These are phyloP conservation scores for Neolamprologus fasciatus DNA, from an alignment of 2,113 vertebrate species.

Conservation along the genomic window DNA sequence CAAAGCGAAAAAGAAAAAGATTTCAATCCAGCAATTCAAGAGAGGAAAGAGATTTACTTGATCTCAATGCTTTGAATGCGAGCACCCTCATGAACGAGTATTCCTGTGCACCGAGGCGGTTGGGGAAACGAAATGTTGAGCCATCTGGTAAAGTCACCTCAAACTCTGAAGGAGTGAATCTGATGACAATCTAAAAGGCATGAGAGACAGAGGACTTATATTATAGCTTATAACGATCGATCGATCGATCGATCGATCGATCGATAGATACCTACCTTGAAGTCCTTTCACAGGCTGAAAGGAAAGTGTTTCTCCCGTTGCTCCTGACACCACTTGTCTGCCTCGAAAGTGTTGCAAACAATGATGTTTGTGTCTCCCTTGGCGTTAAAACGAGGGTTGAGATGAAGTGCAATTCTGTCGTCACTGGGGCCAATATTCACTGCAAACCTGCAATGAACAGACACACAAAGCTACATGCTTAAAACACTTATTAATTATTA, in stretches of 20 bases:
- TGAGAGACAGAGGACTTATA: background rate
- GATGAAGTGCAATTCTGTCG: constrained; percentile 58
- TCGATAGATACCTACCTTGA: constrained; percentile 36
- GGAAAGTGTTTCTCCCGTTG: constrained; percentile 55
- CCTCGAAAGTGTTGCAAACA: constrained; percentile 70
- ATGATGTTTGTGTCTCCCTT: constrained; percentile 55
- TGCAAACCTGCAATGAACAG: constrained; percentile 49
- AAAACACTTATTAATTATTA: background rate
- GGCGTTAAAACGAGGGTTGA: constrained; percentile 69
- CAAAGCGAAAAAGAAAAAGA: background rate
- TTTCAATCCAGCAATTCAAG: background rate
- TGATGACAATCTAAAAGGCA: constrained; percentile 47
- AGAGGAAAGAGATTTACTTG: constrained; percentile 28
- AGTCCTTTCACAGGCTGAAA: constrained; percentile 60
- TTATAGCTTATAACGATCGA: background rate
- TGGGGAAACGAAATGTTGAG: constrained; percentile 63
- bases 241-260: background rate
- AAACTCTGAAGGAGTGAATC: constrained; percentile 61
- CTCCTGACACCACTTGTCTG: constrained; percentile 64
- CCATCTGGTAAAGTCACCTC: constrained; percentile 54
- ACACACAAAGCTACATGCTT: background rate
- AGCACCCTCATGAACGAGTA: constrained; percentile 40
- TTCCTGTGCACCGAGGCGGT: constrained; percentile 58
- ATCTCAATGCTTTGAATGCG: constrained; percentile 53
- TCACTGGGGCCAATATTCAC: constrained; percentile 61